Evolutionary conservation across 2,113 vertebrate species (phyloP), one percentile per base, ranked within the genome.

Genomic region (Drymodes brunneopygia): DNA sequence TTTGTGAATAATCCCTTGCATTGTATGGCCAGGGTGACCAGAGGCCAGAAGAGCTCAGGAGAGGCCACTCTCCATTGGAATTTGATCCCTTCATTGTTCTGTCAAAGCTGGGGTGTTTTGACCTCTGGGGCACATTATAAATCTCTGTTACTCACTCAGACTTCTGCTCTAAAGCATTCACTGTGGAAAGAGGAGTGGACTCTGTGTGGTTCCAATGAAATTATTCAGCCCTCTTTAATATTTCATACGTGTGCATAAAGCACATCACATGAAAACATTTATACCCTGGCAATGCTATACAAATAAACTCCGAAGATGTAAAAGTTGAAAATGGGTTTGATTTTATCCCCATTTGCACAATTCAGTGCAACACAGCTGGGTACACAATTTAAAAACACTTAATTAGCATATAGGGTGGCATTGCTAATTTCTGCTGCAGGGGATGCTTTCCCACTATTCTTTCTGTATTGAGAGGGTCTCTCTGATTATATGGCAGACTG

Each of bases 71-170:
- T 79, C 61, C 42, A 6, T 2, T 74, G 79, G 74, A 94, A 95
- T 95, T 86, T 78, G 71, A 93, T 92, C 74, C 72, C 31, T 73
- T 80, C 47, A 77, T 94, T 94, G 78, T 95, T 88, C 80, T 78
- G 21, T 62, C 74, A 69, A 58, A 83, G 60, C 20, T 25, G 40
- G 35, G 81, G 58, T 40, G 64, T 86, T 95, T 88, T 5, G 36
- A 81, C 88, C 88, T 80, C 73, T 1, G 2, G 66, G 64, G 27
- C 75, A 51, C 33, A 29, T 85, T 86, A 51, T 74, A 95, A 94
- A 86, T 92, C 88, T 83, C 47, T 3, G 6, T 31, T 93, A 71
- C 74, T 93, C 67, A 40, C 62, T 93, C 60, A 71, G 31, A 40
- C 29, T 48, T n/a, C 73, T 80, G 22, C 42, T 85, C 56, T 83